Evolutionary conservation across 2,888 invertebrate genomes (phyloP), one percentile per base, ranked within the genome.

Genomic region (Aleiodes alternator): DNA sequence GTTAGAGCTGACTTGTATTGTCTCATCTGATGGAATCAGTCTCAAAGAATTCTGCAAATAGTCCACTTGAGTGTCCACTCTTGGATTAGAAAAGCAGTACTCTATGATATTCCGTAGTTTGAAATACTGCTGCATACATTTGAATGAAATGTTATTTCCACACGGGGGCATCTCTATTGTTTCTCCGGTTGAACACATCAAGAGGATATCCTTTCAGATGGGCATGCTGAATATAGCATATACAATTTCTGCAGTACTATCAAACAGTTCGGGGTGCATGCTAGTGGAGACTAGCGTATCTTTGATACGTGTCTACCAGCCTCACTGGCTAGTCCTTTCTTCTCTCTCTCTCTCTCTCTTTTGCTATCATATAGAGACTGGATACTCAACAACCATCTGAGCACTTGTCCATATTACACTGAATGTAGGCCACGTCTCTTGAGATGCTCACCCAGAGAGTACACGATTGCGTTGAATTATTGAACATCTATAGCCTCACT

Each of bases 401-500:
- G 72, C 66, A 55, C 64, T 29, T 72, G 34, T 56, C 38, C 64
- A 51, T 29, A 72, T 72, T 57, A 31, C 43, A 73, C 72, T 55
- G 73, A 6, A 64, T 64, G 64, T 64, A 64, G 64, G 64, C 43
- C 64, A 64, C 64, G 43, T 64, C 64, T 64, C 64, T 64, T 64
- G 64, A 64, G 64, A 48, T 16, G 70, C 64, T 43, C 43, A 72
- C 78, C 66, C 73, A 72, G 73, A 72, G 73, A 71, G 74, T 68
- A 68, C 72, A 71, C 77, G 43, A 76, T 68, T 69, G 73, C 77
- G 72, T 80, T 82, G 80, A 80, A 81, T 82, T 82, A 82, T 82
- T 82, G 81, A 82, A 82, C 81, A 79, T 78, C 80, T 79, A 80
- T 82, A 78, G 77, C 76, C 69, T 55, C 76, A 78, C 78, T 82